phyloP scores from a whole-genome alignment of 2,797 vertebrate species.

The Choloepus didactylus region DNA sequence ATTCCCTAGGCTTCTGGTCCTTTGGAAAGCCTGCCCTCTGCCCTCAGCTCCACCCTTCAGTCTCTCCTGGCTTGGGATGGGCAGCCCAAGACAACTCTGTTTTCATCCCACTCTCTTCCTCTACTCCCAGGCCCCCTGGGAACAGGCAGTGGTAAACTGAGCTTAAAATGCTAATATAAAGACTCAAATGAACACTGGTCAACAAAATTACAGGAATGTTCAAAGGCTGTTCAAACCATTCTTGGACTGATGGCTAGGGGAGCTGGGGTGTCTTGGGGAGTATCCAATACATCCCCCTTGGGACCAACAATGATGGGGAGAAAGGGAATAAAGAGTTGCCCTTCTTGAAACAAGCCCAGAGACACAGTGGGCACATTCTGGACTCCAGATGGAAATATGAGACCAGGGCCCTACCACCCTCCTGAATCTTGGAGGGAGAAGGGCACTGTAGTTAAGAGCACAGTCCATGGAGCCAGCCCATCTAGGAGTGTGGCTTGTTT shows the following conservation, averaged over 20 bases:
- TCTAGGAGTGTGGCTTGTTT: neutral
- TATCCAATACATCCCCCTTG: no score
- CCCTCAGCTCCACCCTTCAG: neutral
- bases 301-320: neutral
- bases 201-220: neutral
- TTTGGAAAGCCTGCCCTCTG: neutral
- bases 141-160: neutral
- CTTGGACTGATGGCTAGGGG: neutral
- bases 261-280: neutral
- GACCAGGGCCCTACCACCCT: neutral
- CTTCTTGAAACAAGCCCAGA: slow-evolving; percentile 21
- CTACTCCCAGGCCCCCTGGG: neutral
- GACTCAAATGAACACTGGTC: neutral
- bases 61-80: neutral
- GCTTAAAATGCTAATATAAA: slow-evolving; percentile 3
- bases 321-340: neutral
- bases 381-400: neutral
- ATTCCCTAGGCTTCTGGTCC: neutral
- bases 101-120: neutral
- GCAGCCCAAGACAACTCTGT: neutral
- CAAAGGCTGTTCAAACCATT: neutral
- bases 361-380: neutral
- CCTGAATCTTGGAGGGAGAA: neutral
- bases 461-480: neutral
- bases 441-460: neutral